These are phyloP conservation scores for Carcharodon carcharias DNA, from an alignment of 2,797 vertebrate genomes.

Conservation along the genomic window DNA sequence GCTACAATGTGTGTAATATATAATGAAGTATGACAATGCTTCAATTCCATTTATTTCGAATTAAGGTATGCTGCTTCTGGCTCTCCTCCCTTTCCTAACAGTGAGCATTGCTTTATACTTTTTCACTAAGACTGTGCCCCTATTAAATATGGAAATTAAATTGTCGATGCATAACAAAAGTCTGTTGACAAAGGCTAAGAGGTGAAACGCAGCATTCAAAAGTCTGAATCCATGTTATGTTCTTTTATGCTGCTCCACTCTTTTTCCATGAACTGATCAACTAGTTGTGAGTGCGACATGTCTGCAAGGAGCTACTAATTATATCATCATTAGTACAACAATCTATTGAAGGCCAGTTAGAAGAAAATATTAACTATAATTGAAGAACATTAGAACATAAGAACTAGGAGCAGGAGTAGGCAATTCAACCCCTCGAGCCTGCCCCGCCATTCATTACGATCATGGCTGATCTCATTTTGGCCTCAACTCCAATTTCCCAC, in stretches of 20 bases:
- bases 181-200: background rate
- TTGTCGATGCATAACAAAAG: background rate
- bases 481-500: too few species aligned
- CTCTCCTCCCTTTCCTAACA: background rate
- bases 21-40: background rate
- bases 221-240: background rate
- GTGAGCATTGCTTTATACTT: background rate
- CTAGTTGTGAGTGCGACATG: background rate
- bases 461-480: too few species aligned
- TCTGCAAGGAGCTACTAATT: background rate
- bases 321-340: background rate
- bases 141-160: background rate
- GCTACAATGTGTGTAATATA: background rate
- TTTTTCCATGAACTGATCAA: background rate
- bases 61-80: background rate
- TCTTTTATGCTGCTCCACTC: background rate
- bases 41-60: background rate
- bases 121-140: background rate
- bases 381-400: background rate
- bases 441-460: too few species aligned
- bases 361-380: background rate
- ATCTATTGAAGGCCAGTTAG: background rate
- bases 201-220: background rate
- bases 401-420: too few species aligned
- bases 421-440: too few species aligned